Base-by-base conservation (phyloP, 2,113 vertebrate genomes). In the Nothobranchius furzeri region DNA sequence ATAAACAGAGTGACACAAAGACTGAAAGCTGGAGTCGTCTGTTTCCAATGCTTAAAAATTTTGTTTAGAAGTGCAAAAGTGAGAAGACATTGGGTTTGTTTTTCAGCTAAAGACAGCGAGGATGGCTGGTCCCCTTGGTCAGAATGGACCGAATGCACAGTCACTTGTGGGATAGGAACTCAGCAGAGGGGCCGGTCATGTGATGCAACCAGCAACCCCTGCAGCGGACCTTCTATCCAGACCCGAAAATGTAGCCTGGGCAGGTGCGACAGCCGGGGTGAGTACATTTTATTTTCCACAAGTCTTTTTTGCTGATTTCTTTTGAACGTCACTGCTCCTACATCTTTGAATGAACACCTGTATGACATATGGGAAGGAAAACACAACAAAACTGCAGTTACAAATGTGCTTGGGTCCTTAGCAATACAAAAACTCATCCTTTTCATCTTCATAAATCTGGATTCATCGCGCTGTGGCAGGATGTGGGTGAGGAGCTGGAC, bases 81-180 rank as follows among this genome's bases (percentile, higher is more conserved):
- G 14, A 60, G 6, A 24, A 54, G 17, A 60, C 64, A 25, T 62
- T 52, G 35, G 37, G 37, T 40, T 40, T 40, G 1, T 40, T 40
- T 70, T 76, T n/a, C 82, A 97, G 94, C 92, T 61, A 85, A 79
- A 40, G 95, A 94, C 65, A 90, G 92, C 0, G 96, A 98, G 25
- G 94, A 97, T 10, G 96, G 95, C 64, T 99, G 98, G 98, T 99
- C 98, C 8, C 98, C 96, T 0, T 99, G 98, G 98, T 97, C 98
- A 0, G 98, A 99, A 75, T 99, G 98, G 98, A 99, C 98, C 0
- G 94, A 98, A 79, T 99, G 98, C 81, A 98, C 98, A 0, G 94
- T 94, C 62, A 96, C 96, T 0, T 99, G 97, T 45, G 97, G 97
- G 13, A 93, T 93, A 9, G 98, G 98, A 64, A 99, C 98, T n/a